Percentiles rank a stretch among this genome's conserved stretches.
Evolutionary conservation across 2,113 vertebrate genomes (phyloP).

Genomic region (Irena cyanogastra): DNA sequence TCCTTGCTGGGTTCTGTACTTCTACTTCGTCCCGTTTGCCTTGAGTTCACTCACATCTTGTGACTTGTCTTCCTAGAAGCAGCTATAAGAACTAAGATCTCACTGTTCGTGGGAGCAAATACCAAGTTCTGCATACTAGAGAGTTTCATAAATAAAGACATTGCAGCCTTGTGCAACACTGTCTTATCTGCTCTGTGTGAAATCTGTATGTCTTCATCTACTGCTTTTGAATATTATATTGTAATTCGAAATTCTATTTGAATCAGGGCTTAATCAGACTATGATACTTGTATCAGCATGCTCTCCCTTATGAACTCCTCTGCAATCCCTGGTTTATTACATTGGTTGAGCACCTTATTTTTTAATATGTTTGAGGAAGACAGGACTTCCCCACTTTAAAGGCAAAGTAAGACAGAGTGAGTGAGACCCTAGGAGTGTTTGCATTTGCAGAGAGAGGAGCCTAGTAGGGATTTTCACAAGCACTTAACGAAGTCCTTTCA

Average conservation of each 20-base stretch:
- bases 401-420: not conserved
- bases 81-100: not conserved
- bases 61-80: not conserved
- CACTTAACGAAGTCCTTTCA: not conserved
- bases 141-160: not conserved
- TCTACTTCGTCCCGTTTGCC: not conserved
- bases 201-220: not conserved
- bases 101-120: not conserved
- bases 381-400: not conserved
- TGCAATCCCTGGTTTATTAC: not conserved
- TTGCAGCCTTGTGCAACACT: not conserved
- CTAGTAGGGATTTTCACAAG: not conserved
- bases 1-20: not conserved
- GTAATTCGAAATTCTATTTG: not conserved
- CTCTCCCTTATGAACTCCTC: not conserved
- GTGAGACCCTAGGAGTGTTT: not conserved
- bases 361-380: not conserved
- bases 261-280: not conserved
- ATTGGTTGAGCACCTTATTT: not conserved
- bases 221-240: not conserved
- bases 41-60: not conserved
- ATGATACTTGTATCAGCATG: not conserved
- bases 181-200: not conserved
- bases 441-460: not conserved
- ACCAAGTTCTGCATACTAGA: fast-evolving